Base-by-base conservation (phyloP, 2,797 vertebrate species). In the Bovichtus variegatus region DNA sequence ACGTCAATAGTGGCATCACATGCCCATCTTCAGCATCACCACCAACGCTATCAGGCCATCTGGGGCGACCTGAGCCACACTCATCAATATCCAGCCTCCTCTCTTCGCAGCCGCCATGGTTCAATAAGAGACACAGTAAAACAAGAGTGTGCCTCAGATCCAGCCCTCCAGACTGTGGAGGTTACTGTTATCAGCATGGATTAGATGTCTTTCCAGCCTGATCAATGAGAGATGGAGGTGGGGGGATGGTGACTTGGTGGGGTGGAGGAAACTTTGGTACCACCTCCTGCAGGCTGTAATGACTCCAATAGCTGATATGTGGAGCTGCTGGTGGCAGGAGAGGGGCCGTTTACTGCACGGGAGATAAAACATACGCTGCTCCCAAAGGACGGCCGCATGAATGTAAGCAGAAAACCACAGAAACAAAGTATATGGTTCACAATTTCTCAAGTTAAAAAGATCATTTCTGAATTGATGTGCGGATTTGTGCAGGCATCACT, bases 141-240 rank as follows among this genome's bases (percentile, higher is more conserved):
- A 76, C 59, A 55, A 58, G 64, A 61, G 40, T 53, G 75, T 16
- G 82, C 67, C 67, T 79, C 55, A 29, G 51, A 82, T 67, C 71
- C 80, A 62, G 61, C 55, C 57, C 70, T 78, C 68, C 80, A 82
- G 81, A 78, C 13, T 25, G 64, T 9, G 58, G 81, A 66, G 71
- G 81, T 76, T 71, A 74, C 81, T 75, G 81, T 73, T 83, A 92
- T 90, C 86, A 85, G 74, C 85, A 85, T 88, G 86, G 88, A 90
- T 91, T 88, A 87, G 67, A 83, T 62, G 88, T 85, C 78, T 70
- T 78, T 80, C 59, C 60, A 31, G 60, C 11, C 60, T 76, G 80
- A 92, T 92, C 90, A 72, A 90, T 93, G 74, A 68, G 76, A 84
- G 68, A 81, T 58, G 61, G 67, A 68, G 73, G 69, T 15, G 49